Conservation (phyloP, 1,140 invertebrate genomes). For the Daktulosphaira vitifoliae region DNA sequence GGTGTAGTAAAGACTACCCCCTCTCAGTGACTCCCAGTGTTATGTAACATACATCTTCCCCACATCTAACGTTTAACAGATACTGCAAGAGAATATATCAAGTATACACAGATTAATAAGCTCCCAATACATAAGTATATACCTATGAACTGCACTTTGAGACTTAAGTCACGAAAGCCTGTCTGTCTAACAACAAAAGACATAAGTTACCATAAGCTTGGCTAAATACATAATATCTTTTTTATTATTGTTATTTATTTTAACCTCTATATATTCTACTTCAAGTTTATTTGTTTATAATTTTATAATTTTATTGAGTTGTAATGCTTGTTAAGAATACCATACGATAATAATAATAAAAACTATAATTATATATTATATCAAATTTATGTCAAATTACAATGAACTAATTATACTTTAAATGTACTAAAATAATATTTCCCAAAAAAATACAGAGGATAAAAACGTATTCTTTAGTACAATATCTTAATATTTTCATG, state of each 20-base stretch:
- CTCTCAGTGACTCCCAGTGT: background rate
- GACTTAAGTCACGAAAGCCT: background rate
- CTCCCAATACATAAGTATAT: conserved; percentile 2
- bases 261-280: too few species aligned
- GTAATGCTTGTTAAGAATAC: background rate
- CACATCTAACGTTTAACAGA: background rate
- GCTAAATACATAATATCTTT: background rate
- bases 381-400: too few species aligned
- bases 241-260: background rate
- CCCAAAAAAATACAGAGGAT: too few species aligned
- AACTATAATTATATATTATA: too few species aligned
- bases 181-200: background rate
- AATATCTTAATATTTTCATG: too few species aligned
- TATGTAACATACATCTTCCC: background rate
- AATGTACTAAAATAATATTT: too few species aligned
- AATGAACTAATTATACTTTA: too few species aligned
- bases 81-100: background rate
- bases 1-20: conserved; percentile 22
- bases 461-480: too few species aligned
- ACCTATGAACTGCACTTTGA: background rate
- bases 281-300: too few species aligned
- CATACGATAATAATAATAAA: conserved; percentile 2
- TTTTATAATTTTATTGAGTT: background rate
- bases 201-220: background rate
- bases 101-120: background rate